Conservation (phyloP, 2,888 invertebrate species). For the Pomacea canaliculata region DNA sequence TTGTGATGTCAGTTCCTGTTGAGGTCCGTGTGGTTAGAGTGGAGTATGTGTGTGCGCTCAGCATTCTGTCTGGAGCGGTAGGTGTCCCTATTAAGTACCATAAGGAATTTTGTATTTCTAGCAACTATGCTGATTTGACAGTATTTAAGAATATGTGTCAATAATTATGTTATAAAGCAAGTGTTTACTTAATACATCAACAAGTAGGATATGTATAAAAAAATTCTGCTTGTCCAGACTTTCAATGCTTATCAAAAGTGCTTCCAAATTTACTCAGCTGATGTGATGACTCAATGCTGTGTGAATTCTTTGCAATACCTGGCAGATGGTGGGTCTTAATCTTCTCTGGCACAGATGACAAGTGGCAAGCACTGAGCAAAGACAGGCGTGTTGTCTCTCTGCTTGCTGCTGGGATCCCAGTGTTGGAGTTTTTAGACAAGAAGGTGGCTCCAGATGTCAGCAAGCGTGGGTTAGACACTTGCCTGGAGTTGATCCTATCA, state of each 20-base stretch:
- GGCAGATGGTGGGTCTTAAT: too few relatives aligned
- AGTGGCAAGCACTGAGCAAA: background rate
- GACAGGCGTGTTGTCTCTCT: conserved; percentile 32
- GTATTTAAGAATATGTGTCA: background rate
- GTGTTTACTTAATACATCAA: background rate
- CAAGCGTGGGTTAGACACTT: conserved; percentile 56
- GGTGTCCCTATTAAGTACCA: conserved; percentile 29
- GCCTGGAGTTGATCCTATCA: conserved; percentile 3
- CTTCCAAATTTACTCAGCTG: too few relatives aligned
- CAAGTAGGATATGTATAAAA: background rate
- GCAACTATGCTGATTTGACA: background rate
- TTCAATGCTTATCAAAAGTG: too few relatives aligned
- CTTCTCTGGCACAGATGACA: too few relatives aligned
- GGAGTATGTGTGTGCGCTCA: conserved; percentile 52
- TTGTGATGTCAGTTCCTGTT: conserved; percentile 63
- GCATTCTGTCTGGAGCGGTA: conserved; percentile 45
- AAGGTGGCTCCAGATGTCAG: conserved; percentile 38
- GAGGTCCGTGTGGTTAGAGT: conserved; percentile 60
- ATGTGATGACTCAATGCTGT: too few relatives aligned
- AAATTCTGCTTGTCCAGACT: too few relatives aligned
- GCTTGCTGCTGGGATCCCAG: conserved; percentile 9
- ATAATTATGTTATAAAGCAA: background rate
- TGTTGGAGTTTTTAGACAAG: background rate
- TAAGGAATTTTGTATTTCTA: background rate
- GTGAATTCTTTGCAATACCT: too few relatives aligned